Conservation (phyloP, 2,113 vertebrate genomes). For the Sarotherodon lohbergeri region DNA sequence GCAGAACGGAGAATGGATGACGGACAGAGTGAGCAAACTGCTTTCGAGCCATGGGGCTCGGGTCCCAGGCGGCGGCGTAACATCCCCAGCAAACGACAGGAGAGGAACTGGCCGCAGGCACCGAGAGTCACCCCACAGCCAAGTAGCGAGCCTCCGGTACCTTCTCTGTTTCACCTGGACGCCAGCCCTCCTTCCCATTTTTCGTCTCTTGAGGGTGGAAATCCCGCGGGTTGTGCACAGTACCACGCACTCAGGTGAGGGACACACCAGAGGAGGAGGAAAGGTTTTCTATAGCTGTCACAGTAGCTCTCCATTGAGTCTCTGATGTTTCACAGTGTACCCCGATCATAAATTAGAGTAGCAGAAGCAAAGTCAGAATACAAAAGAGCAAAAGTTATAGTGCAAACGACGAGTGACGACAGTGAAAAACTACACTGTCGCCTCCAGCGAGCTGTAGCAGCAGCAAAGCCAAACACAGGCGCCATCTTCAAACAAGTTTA, state of each 20-base stretch:
- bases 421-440: background rate
- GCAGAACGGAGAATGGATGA: background rate
- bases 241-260: background rate
- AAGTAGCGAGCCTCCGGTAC: background rate
- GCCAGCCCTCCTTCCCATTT: background rate
- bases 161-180: background rate
- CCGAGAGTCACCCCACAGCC: background rate
- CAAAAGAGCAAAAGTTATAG: background rate
- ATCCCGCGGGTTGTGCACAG: background rate
- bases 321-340: background rate
- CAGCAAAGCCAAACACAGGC: background rate
- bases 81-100: background rate
- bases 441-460: background rate
- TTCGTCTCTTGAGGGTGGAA: background rate
- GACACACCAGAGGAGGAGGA: background rate
- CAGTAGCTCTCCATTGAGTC: background rate
- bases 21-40: background rate
- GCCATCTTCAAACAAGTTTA: background rate
- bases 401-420: background rate
- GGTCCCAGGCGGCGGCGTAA: background rate
- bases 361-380: background rate
- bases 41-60: accelerated
- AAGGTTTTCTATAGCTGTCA: background rate
- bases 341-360: background rate
- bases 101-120: accelerated